Conservation (phyloP, 1,140 invertebrate genomes). For the Aphaenogaster rudis region DNA sequence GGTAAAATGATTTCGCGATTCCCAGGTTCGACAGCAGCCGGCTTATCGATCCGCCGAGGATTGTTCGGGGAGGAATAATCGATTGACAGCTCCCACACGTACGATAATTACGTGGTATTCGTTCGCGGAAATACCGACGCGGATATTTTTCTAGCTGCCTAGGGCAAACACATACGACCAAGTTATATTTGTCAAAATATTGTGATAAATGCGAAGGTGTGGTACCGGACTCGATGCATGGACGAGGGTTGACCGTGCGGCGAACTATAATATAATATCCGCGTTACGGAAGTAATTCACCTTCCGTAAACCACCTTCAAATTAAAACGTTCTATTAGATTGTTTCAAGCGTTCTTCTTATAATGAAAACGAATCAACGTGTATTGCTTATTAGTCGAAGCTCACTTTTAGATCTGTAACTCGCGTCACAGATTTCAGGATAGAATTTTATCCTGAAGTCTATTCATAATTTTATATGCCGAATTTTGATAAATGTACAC, state of each 20-base stretch:
- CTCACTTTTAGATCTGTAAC: no score
- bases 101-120: constrained; percentile 38
- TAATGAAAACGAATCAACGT: neutral
- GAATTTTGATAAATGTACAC: no score
- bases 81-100: constrained; percentile 1
- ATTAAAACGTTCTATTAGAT: neutral
- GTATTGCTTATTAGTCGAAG: neutral
- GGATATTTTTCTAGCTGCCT: constrained; percentile 83
- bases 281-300: neutral
- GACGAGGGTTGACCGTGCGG: neutral
- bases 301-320: neutral
- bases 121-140: constrained; percentile 70
- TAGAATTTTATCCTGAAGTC: no score
- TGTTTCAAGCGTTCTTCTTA: neutral
- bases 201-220: constrained; percentile 79
- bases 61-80: neutral
- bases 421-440: neutral
- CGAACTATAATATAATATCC: neutral
- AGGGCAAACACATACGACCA: constrained; percentile 84
- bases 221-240: neutral
- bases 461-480: no score
- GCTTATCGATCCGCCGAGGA: neutral
- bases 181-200: constrained; percentile 87
- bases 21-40: constrained; percentile 51
- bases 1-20: constrained; percentile 76